Base-by-base conservation (phyloP, 2,113 vertebrate genomes). In the Phylloscopus trochilus region DNA sequence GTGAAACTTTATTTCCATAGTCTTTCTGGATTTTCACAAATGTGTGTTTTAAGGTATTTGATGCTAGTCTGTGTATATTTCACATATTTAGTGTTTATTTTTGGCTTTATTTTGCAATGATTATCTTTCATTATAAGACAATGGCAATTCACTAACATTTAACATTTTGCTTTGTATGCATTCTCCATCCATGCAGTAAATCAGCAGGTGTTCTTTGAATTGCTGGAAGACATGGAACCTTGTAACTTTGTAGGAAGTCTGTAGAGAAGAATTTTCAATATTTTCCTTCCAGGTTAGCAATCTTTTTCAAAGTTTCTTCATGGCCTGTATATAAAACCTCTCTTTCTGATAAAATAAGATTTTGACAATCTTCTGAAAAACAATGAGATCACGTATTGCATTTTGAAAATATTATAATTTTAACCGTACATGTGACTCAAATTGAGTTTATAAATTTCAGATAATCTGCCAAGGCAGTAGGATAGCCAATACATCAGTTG, bases 111-210 rank as follows among this genome's bases (percentile, higher is more conserved):
- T 13, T 69, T 69, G 3, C 52, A 39, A 33, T 51, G 28, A 30
- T 19, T 11, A 47, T 66, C 33, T 80, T 86, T 76, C 69, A 88
- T 13, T 12, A 59, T 82, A 79, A 89, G 47, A 47, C 4, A 60
- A 22, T 26, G 10, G 18, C 59, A 89, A 88, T 51, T 7, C 24
- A 55, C 60, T 89, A 90, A 74, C 52, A 78, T 90, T 66, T 81
- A 77, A 27, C 19, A 60, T 93, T 89, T 92, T 78, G 24, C 52
- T 95, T 78, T 70, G 27, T 60, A 60, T 90, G 80, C 68, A 26
- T 67, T 92, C 64, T 94, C n/a, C 30, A 70, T 59, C 21, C 62
- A 44, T 47, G 47, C 76, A 84, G 56, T 81, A 93, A 87, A 72
- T 92, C 89, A 91, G 59, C 33, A 52, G 17, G 47, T 87, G 60